A percentile compares a stretch with the other conserved stretches of the same genome.
Evolutionary conservation across 2,797 vertebrate genomes (phyloP).

Genomic region (Luscinia luscinia): DNA sequence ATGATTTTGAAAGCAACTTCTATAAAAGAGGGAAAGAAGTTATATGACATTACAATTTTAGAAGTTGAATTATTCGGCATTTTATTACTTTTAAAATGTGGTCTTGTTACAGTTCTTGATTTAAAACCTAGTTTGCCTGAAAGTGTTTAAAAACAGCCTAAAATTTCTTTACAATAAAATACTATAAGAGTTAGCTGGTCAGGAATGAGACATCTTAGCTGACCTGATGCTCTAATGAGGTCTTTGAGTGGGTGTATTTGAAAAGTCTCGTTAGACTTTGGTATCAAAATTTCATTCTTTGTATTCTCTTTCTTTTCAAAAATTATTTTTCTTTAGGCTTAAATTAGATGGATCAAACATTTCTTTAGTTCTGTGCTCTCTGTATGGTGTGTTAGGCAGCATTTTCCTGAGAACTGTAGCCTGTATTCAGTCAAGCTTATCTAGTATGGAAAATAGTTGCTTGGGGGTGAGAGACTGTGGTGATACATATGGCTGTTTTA

Average conservation of each 20-base stretch:
- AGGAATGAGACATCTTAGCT: background rate
- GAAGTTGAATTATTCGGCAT: background rate
- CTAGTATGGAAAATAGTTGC: slow-evolving; percentile 7
- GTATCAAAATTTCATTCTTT: background rate
- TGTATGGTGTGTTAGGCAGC: background rate
- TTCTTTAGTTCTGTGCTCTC: background rate
- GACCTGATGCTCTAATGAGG: background rate
- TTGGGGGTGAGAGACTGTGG: background rate
- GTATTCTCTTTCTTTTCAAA: background rate
- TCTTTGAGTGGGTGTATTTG: background rate
- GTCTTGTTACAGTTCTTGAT: background rate
- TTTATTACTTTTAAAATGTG: background rate
- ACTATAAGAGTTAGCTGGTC: background rate
- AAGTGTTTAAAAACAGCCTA: background rate
- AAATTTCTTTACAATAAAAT: background rate
- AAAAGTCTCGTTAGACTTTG: background rate
- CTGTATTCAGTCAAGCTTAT: background rate
- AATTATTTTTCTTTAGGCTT: background rate
- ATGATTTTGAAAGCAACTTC: background rate
- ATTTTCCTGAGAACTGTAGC: background rate
- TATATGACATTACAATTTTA: background rate
- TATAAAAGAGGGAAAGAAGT: background rate
- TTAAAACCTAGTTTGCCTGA: background rate
- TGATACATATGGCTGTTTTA: slow-evolving; percentile 31
- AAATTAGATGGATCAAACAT: background rate